Base-by-base conservation (phyloP, 37 sponge, comb jelly and placozoan genomes). In the Trichoplax adhaerens region DNA sequence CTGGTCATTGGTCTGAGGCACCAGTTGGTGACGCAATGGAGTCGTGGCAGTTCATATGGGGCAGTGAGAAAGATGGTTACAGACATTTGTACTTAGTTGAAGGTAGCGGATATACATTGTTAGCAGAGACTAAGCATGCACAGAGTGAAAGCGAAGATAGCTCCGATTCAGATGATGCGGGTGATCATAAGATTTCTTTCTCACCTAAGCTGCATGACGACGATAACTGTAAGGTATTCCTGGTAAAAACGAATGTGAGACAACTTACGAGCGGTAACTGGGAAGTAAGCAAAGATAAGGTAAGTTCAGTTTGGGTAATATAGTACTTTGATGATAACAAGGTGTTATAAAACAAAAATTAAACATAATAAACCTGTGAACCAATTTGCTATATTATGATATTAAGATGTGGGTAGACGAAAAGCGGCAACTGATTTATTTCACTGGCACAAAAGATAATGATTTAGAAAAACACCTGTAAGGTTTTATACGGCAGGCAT, bases 401-500 rank as follows among this genome's bases (percentile, higher is more conserved):
- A 58, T 7, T 5, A 65, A 5, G 3, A 4, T 88, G 1, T 88
- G 90, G 85, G 66, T 85, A 53, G 78, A 85, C 54, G 57, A 65
- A 29, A 66, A 74, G 57, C 63, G 53, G 2, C 49, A 76, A n/a
- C 56, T 82, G 52, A 76, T 88, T 53, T 88, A 77, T 60, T 88
- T 85, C 76, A 59, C 73, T 68, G 90, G 70, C 64, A 83, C 76
- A 54, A 54, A 46, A 47, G 72, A 55, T 55, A 77, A 80, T 1
- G 70, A 71, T 56, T 63, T 84, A 53, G 90, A 88, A 49, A 76
- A 72, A 66, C 90, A 88, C 66, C 75, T 88, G 81, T 85, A 79
- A 69, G 88, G 77, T 48, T 67, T 53, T 50, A 29, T 29, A 29
- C 29, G 29, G 29, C 29, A 29, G 29, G 29, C 29, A 29, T 29